Evolutionary conservation across 2,797 vertebrate species (phyloP), one percentile per base, ranked within the genome.

Genomic region (Heteromormyrus szaboi): DNA sequence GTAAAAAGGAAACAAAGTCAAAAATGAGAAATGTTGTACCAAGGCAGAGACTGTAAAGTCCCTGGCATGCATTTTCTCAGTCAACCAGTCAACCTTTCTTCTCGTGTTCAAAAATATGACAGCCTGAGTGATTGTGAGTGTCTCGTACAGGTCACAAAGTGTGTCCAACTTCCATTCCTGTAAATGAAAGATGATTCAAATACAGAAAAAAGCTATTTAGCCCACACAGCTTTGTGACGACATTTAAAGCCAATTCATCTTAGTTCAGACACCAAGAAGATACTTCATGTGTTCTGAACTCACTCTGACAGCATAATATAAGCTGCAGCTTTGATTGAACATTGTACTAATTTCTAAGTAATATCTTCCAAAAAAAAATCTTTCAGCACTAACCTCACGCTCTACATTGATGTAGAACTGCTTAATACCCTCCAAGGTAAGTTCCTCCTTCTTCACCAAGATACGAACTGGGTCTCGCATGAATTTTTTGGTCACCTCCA

Each of bases 41-140:
- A 99, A 94, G 93, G 99, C 99, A 90, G 99, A 99, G 89, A 99
- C 98, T 0, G 99, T 99, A 92, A 99, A 99, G 93, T 99, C 99
- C 90, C 98, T 96, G 4, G 96, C 97, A 0, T 99, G 99, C 99
- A 99, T 99, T 93, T 99, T 99, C 93, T 99, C 99, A 0, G 98
- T 99, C 90, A 99, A 94, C 98, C 99, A 99, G 94, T 99, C 99
- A 0, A 99, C 99, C 96, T 99, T 99, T 96, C 98, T 98, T 93
- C 98, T 97, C n/a, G 99, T 99, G 92, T 99, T 99, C 90, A 99
- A 97, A 92, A 99, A 99, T 93, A 99, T 99, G 88, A 99, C 99
- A 62, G 98, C 99, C 95, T 99, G 98, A 14, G 98, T 99, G 95
- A 99, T 99, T 0, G 98, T 99, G 93, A 99, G 93, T 0, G 98